Percentiles rank a stretch among this genome's conserved stretches.
phyloP scores from a whole-genome alignment of 2,113 vertebrate genomes.

The Antechinus flavipes region DNA sequence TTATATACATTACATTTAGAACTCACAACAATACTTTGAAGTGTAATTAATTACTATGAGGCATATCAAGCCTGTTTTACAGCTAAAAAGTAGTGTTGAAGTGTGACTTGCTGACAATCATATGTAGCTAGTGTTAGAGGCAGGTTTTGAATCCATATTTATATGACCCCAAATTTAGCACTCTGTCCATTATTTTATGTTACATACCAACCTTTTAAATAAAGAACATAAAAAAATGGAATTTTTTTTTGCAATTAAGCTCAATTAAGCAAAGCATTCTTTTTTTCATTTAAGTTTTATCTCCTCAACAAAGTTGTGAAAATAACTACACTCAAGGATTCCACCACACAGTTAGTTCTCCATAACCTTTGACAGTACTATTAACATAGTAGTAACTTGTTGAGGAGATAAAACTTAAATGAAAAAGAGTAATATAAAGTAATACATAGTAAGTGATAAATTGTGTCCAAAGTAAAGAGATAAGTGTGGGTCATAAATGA shows the following conservation, averaged over 20 bases:
- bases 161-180: background rate
- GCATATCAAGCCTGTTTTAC: background rate
- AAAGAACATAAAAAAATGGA: background rate
- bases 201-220: background rate
- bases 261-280: background rate
- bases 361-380: too few relatives aligned
- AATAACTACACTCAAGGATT: too few relatives aligned
- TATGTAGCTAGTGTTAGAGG: background rate
- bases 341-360: too few relatives aligned
- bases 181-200: background rate
- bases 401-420: background rate
- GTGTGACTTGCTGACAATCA: background rate
- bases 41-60: background rate
- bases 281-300: too few relatives aligned
- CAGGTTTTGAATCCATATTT: background rate
- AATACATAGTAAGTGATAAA: background rate
- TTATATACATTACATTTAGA: background rate
- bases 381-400: too few relatives aligned
- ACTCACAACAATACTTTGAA: background rate
- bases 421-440: background rate
- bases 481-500: background rate
- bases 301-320: too few relatives aligned
- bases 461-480: background rate
- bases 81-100: background rate
- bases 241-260: background rate